These are phyloP conservation scores for Spodoptera littoralis DNA, from an alignment of 2,888 invertebrate species.

Conservation along the genomic window DNA sequence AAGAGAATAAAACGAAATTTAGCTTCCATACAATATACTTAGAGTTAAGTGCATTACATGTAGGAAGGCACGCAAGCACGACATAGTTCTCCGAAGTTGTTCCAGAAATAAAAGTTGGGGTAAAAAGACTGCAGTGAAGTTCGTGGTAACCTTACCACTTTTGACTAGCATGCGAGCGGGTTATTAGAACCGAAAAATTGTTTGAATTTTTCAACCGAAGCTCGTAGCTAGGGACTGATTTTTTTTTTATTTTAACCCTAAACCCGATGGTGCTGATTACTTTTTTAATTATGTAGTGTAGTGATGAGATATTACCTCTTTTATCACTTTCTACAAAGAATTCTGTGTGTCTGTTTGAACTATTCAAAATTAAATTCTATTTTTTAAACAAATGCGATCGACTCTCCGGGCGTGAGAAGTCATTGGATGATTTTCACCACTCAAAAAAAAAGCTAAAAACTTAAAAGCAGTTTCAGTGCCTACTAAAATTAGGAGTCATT, in stretches of 20 bases:
- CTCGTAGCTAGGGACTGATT: background rate
- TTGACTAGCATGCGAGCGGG: constrained; percentile 29
- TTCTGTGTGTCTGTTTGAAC: no score
- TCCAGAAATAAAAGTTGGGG: constrained; percentile 40
- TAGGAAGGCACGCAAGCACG: constrained; percentile 40
- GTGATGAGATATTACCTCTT: no score
- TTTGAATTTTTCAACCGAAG: constrained; percentile 1
- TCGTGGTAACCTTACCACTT: constrained; percentile 21
- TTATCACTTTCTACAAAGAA: no score
- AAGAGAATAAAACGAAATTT: constrained; percentile 46
- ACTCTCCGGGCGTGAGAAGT: no score
- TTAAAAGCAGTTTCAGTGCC: no score
- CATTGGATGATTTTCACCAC: no score
- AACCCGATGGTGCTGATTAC: background rate
- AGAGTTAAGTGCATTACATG: constrained; percentile 46
- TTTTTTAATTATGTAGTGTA: background rate
- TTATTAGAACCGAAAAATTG: constrained; percentile 29
- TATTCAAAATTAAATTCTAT: no score
- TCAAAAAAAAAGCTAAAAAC: no score
- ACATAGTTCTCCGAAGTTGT: constrained; percentile 45
- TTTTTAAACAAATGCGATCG: no score
- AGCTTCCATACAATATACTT: constrained; percentile 50
- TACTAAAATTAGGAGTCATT: no score
- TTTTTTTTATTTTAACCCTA: constrained; percentile 10
- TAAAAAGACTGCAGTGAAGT: constrained; percentile 45